Base-by-base conservation (phyloP, 2,888 invertebrate genomes). In the Heterodera filipjevi region DNA sequence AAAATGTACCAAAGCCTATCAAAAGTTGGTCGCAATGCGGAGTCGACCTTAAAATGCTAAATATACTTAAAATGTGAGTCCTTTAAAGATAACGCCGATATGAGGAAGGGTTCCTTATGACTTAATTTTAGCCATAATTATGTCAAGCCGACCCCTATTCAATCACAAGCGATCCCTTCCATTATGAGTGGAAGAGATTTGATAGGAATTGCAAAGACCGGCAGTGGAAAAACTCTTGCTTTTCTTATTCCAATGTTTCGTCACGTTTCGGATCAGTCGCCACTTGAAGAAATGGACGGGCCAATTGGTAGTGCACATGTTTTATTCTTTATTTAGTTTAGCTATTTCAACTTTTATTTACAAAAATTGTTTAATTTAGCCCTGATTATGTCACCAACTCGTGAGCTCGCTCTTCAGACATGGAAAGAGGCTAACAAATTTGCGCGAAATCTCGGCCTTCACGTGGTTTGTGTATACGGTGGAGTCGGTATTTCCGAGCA, bases 161-260 rank as follows among this genome's bases (percentile, higher is more conserved):
- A 99, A 91, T 93, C 95, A 77, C 99, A 99, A 91, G 98, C 97
- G 3, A 95, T 99, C 88, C 92, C 92, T 30, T 89, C 90, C 35
- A 95, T 99, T 81, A 97, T 99, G 97, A 95, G 94, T 74, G 92
- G 92, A n/a, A 93, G 97, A 79, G 97, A 99, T 91, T 91, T 99
- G 81, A 99, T 99, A 88, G 98, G 98, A 77, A 99, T 99, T 89
- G 99, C 99, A 1, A 99, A 99, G 91, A 99, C 99, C 0, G 98
- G 98, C 70, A 96, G 96, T 89, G 99, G 99, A 49, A 99, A 99
- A 91, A 99, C 99, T 0, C 91, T 99, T 75, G 99, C 98, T 0
- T 99, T 99, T 90, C 93, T 99, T 79, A 90, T 99, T 79, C 99
- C 99, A 0, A 96, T 99, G 96, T 95, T 99, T 90, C 90, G 94